A percentile compares a stretch with the other conserved stretches of the same genome.
Conservation (phyloP, 2,888 invertebrate species). For the Colostygia pectinataria region DNA sequence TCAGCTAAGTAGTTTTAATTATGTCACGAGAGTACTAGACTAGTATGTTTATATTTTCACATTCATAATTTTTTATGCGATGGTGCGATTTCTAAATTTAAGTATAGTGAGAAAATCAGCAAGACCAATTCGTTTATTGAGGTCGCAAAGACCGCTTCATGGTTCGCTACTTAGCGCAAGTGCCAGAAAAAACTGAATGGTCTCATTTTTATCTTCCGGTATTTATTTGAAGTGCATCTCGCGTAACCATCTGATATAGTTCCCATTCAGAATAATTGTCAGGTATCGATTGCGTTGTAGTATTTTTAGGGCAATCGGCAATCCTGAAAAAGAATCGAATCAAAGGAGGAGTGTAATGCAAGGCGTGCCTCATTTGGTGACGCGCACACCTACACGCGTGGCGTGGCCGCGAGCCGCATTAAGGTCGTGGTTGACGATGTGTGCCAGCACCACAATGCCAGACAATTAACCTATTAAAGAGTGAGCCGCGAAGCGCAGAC, state of each 20-base stretch:
- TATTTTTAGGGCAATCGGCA: slow-evolving; percentile 28
- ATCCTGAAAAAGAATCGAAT: slow-evolving; percentile 14
- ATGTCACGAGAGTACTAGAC: slow-evolving; percentile 23
- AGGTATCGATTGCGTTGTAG: slow-evolving; percentile 13
- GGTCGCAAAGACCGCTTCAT: slow-evolving; percentile 53
- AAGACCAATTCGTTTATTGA: slow-evolving; percentile 50
- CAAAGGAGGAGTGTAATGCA: slow-evolving; percentile 43
- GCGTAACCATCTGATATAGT: slow-evolving; percentile 16
- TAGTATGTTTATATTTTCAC: slow-evolving; percentile 22
- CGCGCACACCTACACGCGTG: slow-evolving; percentile 68
- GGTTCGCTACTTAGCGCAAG: slow-evolving; percentile 45
- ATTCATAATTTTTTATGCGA: slow-evolving; percentile 7
- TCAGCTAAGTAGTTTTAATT: slow-evolving; percentile 33
- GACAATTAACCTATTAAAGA: slow-evolving; percentile 81
- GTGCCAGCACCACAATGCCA: slow-evolving; percentile 80
- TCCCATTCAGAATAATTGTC: not conserved
- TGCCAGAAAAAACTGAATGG: slow-evolving; percentile 47
- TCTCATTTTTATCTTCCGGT: slow-evolving; percentile 42
- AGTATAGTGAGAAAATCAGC: slow-evolving; percentile 30
- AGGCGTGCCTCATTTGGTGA: slow-evolving; percentile 61
- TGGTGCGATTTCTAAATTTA: slow-evolving; percentile 23
- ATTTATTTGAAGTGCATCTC: slow-evolving; percentile 19
- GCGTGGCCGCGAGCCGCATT: slow-evolving; percentile 74
- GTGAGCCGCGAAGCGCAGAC: slow-evolving; percentile 63
- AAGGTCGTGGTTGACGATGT: slow-evolving; percentile 77